A percentile compares a stretch with the other conserved stretches of the same genome.
Conservation (phyloP, 2,888 invertebrate species). For the Leucozona laternaria region DNA sequence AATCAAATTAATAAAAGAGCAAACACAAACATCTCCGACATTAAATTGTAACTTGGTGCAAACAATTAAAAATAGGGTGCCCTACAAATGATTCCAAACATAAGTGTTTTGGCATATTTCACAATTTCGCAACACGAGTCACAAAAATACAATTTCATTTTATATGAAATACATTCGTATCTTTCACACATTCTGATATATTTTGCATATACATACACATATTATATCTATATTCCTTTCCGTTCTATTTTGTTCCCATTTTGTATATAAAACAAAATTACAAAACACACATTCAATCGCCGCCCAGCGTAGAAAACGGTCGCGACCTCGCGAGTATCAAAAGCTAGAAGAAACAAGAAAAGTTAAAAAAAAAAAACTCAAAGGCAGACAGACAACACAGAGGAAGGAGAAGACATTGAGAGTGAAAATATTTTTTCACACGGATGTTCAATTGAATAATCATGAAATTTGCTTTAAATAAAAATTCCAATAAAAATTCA, state of each 20-base stretch:
- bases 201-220: background rate
- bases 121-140: background rate
- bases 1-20: too few species aligned
- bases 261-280: background rate
- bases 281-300: constrained; percentile 42
- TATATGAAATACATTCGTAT: constrained; percentile 25
- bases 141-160: constrained; percentile 29
- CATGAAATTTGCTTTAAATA: constrained; percentile 83
- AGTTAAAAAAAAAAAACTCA: constrained; percentile 17
- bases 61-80: background rate
- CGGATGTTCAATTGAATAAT: constrained; percentile 80
- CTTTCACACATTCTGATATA: background rate
- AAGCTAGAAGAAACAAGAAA: background rate
- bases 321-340: background rate
- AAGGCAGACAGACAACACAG: constrained; percentile 24
- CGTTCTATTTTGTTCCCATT: constrained; percentile 14
- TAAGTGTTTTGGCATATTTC: background rate
- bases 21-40: too few species aligned
- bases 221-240: constrained; percentile 6
- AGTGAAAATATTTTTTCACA: constrained; percentile 73
- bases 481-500: constrained; percentile 80
- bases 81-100: background rate
- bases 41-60: background rate
- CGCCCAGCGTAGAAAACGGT: constrained; percentile 34
- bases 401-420: constrained; percentile 63